These are phyloP conservation scores for Rhea pennata DNA, from an alignment of 2,113 vertebrate species.

Conservation along the genomic window DNA sequence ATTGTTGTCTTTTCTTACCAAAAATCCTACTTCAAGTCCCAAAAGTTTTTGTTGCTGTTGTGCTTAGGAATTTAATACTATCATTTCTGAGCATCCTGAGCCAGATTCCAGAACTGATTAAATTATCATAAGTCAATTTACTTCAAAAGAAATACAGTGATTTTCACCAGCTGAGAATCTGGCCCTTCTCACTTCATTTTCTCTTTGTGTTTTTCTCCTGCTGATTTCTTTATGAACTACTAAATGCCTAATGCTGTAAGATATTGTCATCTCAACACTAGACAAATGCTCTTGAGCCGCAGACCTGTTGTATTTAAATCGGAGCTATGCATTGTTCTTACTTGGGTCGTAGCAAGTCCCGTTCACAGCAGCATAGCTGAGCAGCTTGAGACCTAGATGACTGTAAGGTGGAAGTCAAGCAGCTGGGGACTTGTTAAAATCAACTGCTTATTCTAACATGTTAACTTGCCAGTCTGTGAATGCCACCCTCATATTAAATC, in stretches of 20 bases:
- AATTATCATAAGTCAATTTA: neutral
- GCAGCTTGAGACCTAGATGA: neutral
- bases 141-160: neutral
- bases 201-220: neutral
- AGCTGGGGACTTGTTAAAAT: neutral
- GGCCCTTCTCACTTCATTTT: fast-evolving
- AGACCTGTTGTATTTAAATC: neutral
- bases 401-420: neutral
- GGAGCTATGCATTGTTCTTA: neutral
- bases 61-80: neutral
- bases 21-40: neutral
- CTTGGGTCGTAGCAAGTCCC: neutral
- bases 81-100: neutral
- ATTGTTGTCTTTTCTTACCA: neutral
- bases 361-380: neutral
- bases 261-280: neutral
- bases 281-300: neutral
- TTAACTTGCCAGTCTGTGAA: neutral
- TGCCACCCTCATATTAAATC: neutral
- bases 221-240: neutral
- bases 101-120: neutral
- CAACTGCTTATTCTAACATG: neutral
- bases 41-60: neutral
- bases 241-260: neutral
- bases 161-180: neutral